Evolutionary conservation across 2,888 invertebrate genomes (phyloP).

Genomic region (Pollenia amentaria): DNA sequence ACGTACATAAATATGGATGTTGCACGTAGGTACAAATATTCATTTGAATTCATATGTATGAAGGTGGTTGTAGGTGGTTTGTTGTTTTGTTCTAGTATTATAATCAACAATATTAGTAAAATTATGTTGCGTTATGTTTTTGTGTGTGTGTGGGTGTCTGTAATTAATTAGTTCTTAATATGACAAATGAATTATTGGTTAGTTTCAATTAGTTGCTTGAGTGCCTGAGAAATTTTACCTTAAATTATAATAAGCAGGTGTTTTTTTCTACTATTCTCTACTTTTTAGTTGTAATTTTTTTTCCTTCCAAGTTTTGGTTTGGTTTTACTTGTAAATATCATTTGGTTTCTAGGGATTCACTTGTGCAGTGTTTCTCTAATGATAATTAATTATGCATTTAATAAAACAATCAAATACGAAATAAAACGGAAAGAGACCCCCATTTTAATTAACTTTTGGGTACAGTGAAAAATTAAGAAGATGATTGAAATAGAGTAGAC

Average conservation of each 20-base stretch:
- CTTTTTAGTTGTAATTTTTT: background rate
- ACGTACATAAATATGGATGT: constrained; percentile 20
- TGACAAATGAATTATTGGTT: constrained; percentile 73
- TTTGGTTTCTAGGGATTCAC: constrained; percentile 33
- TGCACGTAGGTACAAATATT: constrained; percentile 21
- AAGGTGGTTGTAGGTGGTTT: constrained; percentile 16
- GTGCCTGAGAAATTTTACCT: constrained; percentile 60
- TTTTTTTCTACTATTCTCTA: constrained; percentile 26
- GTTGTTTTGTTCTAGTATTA: constrained; percentile 18
- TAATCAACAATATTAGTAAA: constrained; percentile 56
- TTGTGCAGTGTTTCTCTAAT: constrained; percentile 38
- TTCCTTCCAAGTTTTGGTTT: background rate
- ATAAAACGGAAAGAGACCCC: constrained; percentile 22
- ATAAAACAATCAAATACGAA: constrained; percentile 51
- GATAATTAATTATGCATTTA: constrained; percentile 62
- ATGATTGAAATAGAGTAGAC: too few relatives aligned
- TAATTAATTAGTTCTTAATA: constrained; percentile 73
- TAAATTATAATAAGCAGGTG: constrained; percentile 65
- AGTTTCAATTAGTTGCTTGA: constrained; percentile 72
- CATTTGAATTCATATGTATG: background rate
- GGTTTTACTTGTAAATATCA: background rate
- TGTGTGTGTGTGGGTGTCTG: constrained; percentile 18
- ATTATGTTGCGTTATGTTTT: constrained; percentile 54
- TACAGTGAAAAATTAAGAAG: too few relatives aligned
- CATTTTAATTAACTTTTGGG: background rate